phyloP scores from a whole-genome alignment of 2,113 vertebrate species.

The Callopanchax toddi region DNA sequence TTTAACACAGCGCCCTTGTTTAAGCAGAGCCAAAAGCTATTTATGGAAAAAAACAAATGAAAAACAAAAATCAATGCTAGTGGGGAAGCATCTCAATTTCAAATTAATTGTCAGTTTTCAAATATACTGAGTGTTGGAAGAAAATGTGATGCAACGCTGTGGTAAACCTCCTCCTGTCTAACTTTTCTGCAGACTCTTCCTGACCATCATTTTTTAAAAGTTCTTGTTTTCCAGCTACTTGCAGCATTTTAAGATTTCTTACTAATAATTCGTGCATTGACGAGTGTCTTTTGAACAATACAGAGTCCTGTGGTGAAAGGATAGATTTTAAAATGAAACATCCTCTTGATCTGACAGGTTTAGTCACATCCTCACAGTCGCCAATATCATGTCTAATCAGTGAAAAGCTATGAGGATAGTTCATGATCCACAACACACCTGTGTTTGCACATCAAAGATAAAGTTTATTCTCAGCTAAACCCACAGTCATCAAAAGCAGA shows the following conservation, averaged over 20 bases:
- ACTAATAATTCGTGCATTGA: not conserved
- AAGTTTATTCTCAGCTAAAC: too few species aligned
- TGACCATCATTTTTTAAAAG: not conserved
- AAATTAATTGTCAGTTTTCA: not conserved
- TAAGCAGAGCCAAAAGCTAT: too few species aligned
- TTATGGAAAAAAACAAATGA: not conserved
- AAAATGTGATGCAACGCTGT: not conserved
- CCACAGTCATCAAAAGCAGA: not conserved
- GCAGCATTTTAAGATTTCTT: not conserved
- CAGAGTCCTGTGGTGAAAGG: not conserved
- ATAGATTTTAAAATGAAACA: too few species aligned
- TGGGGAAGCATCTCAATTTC: not conserved
- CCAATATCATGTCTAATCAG: too few species aligned
- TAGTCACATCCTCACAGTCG: too few species aligned
- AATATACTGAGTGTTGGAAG: not conserved
- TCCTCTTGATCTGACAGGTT: too few species aligned
- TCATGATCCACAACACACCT: too few species aligned
- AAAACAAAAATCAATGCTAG: not conserved
- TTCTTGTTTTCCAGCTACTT: too few species aligned
- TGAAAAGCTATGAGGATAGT: too few species aligned
- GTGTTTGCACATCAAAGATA: too few species aligned
- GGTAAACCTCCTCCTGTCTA: not conserved
- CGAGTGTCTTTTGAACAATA: not conserved
- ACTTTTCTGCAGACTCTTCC: not conserved
- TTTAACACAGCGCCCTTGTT: too few species aligned